phyloP scores from a whole-genome alignment of 2,113 vertebrate species.

The Alethe castanea region DNA sequence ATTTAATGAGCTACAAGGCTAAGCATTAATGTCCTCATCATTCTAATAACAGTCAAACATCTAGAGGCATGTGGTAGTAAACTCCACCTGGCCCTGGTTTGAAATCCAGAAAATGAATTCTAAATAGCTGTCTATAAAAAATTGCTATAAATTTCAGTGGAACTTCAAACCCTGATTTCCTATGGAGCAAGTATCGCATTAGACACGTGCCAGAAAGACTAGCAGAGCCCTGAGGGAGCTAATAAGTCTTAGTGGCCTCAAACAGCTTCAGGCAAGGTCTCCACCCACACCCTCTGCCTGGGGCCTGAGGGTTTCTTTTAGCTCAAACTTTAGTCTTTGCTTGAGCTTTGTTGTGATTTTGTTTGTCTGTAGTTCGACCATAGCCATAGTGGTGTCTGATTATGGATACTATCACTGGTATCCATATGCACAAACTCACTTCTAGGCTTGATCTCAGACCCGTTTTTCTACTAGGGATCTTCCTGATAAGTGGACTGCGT shows the following conservation, averaged over 20 bases:
- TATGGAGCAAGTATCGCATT: background rate
- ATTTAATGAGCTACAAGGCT: background rate
- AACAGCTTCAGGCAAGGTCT: background rate
- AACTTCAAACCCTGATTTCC: background rate
- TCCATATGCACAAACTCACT: background rate
- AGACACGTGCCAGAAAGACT: background rate
- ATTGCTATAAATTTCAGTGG: background rate
- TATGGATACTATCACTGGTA: background rate
- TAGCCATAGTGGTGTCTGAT: background rate
- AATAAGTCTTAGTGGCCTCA: background rate
- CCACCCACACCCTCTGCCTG: background rate
- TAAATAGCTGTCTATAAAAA: background rate
- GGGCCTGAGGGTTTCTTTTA: background rate
- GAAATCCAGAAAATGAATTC: background rate
- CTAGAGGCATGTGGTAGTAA: background rate
- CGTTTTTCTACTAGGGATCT: background rate
- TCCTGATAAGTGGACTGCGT: background rate
- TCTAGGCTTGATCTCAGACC: background rate
- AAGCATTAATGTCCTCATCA: background rate
- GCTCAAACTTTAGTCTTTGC: background rate
- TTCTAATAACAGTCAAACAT: background rate
- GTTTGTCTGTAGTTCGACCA: background rate
- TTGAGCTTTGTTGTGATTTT: background rate
- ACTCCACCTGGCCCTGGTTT: background rate
- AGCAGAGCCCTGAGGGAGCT: background rate